Base-by-base conservation (phyloP, 2,888 invertebrate species). In the Drosophila anceps region DNA sequence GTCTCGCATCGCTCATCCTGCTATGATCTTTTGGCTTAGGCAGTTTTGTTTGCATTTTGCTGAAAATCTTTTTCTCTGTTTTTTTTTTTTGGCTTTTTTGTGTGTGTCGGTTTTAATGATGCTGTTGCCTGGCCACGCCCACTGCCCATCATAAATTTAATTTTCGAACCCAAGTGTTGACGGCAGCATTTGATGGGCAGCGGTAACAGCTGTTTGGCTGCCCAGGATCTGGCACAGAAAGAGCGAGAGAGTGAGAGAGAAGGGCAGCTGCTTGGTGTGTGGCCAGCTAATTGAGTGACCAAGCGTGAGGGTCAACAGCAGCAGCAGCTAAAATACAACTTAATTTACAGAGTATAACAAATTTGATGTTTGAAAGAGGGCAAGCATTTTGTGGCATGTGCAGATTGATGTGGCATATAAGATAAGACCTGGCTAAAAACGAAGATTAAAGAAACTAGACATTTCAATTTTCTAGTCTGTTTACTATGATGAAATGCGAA, bases 201-300 rank as follows among this genome's bases (percentile, higher is more conserved):
- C 35, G 71, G 76, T 68, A 81, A 81, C 78, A 78, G 78, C 78
- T 78, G 78, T 81, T 57, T 51, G 77, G 60, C 57, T 4, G 41
- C 35, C 67, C 73, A 79, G 57, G 71, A 66, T 39, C 46, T 29
- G 39, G 2, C 8, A 12, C 18, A 31, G 46, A 29, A 13, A 8
- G 51, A 13, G 35, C n/a, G n/a, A 12, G 18, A 24, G 31, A 37
- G n/a, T 31, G 46, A 27, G 53, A 20, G 13, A 7, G 54, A 35
- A 9, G 60, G 44, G 31, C 43, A 20, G 20, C 27, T 20, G 44
- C 76, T 43, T 35, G 76, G 87, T 84, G 84, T 84, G 84, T 89
- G 84, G 84, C 69, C 83, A 69, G 64, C 80, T 88, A 84, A 84
- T 84, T 88, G 90, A 84, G 88, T 89, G 80, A 77, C 84, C 89